These are phyloP conservation scores for Pantherophis guttatus DNA, from an alignment of 2,113 vertebrate genomes.

Conservation along the genomic window DNA sequence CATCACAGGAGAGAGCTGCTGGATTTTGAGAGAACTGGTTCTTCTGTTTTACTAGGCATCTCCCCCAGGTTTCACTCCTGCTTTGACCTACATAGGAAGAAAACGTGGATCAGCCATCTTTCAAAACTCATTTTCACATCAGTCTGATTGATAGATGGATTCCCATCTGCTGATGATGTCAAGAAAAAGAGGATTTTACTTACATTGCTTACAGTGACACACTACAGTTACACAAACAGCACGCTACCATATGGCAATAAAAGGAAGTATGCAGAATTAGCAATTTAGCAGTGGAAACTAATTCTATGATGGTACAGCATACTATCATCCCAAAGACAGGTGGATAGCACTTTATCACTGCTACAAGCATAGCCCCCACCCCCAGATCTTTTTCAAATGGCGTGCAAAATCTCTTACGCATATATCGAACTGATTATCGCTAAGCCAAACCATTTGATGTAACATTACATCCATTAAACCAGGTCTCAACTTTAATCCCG, in stretches of 20 bases:
- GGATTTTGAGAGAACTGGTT: background rate
- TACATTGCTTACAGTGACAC: background rate
- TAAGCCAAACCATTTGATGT: background rate
- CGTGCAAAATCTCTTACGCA: background rate
- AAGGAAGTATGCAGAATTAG: background rate
- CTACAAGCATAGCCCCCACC: background rate
- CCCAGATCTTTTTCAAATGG: background rate
- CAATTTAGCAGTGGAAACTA: background rate
- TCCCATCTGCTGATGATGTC: background rate
- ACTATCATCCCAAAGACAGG: background rate
- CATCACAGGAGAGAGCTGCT: background rate
- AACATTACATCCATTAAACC: background rate
- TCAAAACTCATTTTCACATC: background rate
- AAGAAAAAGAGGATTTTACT: background rate
- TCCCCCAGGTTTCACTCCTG: background rate
- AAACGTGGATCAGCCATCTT: background rate
- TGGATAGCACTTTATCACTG: background rate
- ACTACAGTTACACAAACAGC: background rate
- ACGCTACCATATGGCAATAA: background rate
- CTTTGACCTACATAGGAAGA: background rate
- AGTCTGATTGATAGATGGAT: background rate
- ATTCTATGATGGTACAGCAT: background rate
- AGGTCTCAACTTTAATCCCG: background rate
- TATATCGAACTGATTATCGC: background rate
- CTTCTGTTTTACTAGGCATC: background rate